These are phyloP conservation scores for Spondyliosoma cantharus DNA, from an alignment of 2,797 vertebrate species.

Conservation along the genomic window DNA sequence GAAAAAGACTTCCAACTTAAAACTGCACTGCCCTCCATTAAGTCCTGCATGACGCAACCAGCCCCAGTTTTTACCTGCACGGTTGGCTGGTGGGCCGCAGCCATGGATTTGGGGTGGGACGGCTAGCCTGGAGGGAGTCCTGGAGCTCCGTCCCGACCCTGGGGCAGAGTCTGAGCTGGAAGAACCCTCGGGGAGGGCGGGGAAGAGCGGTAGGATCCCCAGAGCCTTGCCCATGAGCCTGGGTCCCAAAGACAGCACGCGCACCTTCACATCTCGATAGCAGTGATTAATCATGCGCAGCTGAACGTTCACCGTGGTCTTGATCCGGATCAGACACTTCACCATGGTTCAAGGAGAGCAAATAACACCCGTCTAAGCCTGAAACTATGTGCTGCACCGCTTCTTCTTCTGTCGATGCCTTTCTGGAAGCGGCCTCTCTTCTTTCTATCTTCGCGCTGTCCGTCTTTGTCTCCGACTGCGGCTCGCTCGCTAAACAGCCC, in stretches of 20 bases:
- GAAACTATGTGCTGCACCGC: background rate
- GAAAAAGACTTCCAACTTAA: background rate
- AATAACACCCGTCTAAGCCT: conserved; percentile 3
- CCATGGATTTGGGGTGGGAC: conserved; percentile 54
- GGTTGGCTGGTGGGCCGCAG: conserved; percentile 30
- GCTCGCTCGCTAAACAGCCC: conserved; percentile 9
- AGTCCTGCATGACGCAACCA: background rate
- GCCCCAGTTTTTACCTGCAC: conserved; percentile 67
- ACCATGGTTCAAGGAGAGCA: conserved; percentile 83
- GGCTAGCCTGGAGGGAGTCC: conserved; percentile 60
- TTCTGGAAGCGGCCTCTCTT: conserved; percentile 1
- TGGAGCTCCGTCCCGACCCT: conserved; percentile 56
- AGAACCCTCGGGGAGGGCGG: conserved; percentile 66
- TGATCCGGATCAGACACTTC: conserved; percentile 93
- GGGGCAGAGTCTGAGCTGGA: conserved; percentile 55
- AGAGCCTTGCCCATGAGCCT: conserved; percentile 86
- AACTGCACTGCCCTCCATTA: background rate
- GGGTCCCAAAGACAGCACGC: conserved; percentile 90
- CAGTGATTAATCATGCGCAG: conserved; percentile 94
- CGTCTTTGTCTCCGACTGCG: conserved; percentile 20
- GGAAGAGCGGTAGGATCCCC: conserved; percentile 83
- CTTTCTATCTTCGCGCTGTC: conserved; percentile 12
- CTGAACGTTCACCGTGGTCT: conserved; percentile 91
- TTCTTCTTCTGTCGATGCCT: background rate
- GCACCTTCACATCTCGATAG: conserved; percentile 89